Evolutionary conservation across 2,113 vertebrate species (phyloP).

Genomic region (Hippoglossus stenolepis): DNA sequence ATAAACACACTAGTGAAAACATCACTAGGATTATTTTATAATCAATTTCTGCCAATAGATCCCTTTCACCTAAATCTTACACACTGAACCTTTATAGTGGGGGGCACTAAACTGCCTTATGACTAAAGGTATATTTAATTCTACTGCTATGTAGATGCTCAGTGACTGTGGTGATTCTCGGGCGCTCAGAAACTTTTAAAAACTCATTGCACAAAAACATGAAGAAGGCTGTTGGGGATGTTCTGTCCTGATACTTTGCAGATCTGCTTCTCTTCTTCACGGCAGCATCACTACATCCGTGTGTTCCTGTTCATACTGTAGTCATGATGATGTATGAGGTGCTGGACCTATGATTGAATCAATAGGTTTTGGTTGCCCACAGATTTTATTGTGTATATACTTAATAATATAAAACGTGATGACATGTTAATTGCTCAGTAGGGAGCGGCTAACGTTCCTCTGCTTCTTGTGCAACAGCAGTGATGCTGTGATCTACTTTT

Average conservation of each 20-base stretch:
- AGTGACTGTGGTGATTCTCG: background rate
- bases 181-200: background rate
- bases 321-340: conserved; percentile 34
- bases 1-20: no score
- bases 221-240: background rate
- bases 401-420: conserved; percentile 45
- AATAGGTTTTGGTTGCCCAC: conserved; percentile 52
- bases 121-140: conserved; percentile 8
- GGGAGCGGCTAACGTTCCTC: conserved; percentile 23
- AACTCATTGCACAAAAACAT: conserved; percentile 21
- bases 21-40: no score
- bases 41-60: no score
- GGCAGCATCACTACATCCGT: conserved; percentile 22
- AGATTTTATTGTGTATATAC: conserved; percentile 62
- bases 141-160: conserved; percentile 17
- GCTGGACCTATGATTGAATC: conserved; percentile 47
- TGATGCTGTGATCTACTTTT: conserved; percentile 28
- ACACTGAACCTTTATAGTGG: no score
- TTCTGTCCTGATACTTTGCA: conserved; percentile 11
- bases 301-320: conserved; percentile 44
- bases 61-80: no score
- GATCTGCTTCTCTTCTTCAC: conserved; percentile 27
- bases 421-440: conserved; percentile 41
- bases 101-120: background rate
- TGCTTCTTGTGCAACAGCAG: conserved; percentile 18